A percentile compares a stretch with the other conserved stretches of the same genome.
Evolutionary conservation across 2,888 invertebrate genomes (phyloP).

Genomic region (Alloplasta piceator): DNA sequence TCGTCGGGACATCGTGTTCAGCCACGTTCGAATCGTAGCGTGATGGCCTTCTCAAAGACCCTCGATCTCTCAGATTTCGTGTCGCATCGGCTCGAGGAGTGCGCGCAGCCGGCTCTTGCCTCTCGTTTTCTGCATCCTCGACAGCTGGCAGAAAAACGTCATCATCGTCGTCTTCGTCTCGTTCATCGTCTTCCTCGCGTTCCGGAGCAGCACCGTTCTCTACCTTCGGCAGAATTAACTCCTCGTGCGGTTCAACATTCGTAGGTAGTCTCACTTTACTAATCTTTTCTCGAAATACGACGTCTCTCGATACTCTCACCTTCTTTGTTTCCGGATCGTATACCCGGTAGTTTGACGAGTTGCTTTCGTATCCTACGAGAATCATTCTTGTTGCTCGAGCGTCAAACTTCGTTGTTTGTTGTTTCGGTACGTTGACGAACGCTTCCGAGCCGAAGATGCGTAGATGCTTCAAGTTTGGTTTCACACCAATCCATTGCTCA

Average conservation of each 20-base stretch:
- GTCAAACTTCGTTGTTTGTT: conserved; percentile 4
- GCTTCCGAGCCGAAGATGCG: conserved; percentile 54
- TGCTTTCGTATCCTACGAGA: neutral
- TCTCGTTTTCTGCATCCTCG: conserved; percentile 25
- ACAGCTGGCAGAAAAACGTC: conserved; percentile 17
- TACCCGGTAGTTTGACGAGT: neutral
- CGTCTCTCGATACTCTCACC: conserved; percentile 9
- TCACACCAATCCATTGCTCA: conserved; percentile 11
- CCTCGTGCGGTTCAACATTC: conserved; percentile 10
- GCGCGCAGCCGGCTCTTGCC: neutral
- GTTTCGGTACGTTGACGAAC: conserved; percentile 46
- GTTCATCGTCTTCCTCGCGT: conserved; percentile 12
- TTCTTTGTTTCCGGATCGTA: conserved; percentile 8
- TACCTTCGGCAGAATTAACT: conserved; percentile 30
- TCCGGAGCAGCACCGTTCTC: conserved; percentile 4
- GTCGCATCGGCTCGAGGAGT: neutral
- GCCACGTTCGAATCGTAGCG: conserved; percentile 10
- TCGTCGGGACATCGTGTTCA: conserved; percentile 27
- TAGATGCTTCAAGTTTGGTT: conserved; percentile 27
- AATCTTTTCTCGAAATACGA: neutral
- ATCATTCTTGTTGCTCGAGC: neutral
- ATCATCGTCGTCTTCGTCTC: conserved; percentile 35
- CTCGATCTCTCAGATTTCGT: conserved; percentile 7
- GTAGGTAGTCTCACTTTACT: neutral
- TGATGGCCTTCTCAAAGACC: neutral